Conservation (phyloP, 2,888 invertebrate genomes). For the Ametastegia equiseti region DNA sequence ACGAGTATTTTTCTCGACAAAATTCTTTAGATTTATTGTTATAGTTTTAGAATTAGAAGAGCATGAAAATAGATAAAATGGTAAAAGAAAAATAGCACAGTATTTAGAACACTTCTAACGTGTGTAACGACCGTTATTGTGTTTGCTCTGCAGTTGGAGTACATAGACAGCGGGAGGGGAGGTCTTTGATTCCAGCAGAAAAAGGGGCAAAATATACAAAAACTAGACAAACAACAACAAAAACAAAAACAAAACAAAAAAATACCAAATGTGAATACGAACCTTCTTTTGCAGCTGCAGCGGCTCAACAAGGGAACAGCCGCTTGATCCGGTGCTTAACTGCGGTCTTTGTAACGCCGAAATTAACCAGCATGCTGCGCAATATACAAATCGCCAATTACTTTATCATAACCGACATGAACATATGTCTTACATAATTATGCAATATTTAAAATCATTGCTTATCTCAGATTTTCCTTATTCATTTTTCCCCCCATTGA, state of each 20-base stretch:
- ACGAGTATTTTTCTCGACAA: background rate
- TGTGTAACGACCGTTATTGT: constrained; percentile 49
- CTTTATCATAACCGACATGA: constrained; percentile 31
- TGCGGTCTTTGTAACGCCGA: constrained; percentile 56
- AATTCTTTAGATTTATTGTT: background rate
- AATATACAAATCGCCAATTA: constrained; percentile 35
- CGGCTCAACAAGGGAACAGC: constrained; percentile 71
- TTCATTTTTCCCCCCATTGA: background rate
- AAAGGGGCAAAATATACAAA: constrained; percentile 33
- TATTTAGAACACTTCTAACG: background rate
- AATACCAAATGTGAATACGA: constrained; percentile 15
- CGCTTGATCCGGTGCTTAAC: constrained; percentile 67
- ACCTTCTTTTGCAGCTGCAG: constrained; percentile 74
- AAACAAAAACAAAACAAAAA: constrained; percentile 9
- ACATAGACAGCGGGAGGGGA: constrained; percentile 74
- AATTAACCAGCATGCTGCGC: constrained; percentile 57
- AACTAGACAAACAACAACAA: constrained; percentile 32
- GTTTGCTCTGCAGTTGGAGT: constrained; percentile 73
- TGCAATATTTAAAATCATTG: constrained; percentile 19
- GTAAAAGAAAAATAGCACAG: background rate
- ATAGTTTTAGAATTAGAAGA: background rate
- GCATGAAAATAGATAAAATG: constrained; percentile 6
- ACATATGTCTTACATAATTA: background rate
- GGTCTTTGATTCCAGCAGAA: constrained; percentile 65
- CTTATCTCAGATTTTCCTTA: background rate